These are phyloP conservation scores for Acanthornis magna DNA, from an alignment of 2,797 vertebrate genomes.

Conservation along the genomic window DNA sequence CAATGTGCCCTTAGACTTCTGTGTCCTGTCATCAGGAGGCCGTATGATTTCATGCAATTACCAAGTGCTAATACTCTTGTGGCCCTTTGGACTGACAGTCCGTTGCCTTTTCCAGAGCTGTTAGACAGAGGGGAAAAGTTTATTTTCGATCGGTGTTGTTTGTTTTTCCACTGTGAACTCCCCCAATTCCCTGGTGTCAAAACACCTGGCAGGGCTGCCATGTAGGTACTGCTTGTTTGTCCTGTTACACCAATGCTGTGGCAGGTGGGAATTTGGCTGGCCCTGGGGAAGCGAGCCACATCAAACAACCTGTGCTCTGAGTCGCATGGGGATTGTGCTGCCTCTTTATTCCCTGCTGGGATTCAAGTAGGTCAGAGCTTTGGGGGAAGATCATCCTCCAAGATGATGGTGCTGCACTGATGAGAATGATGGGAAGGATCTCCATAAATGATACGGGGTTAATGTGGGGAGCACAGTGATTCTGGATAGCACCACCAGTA, in stretches of 20 bases:
- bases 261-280: not conserved
- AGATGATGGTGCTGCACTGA: not conserved
- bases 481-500: not conserved
- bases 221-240: not conserved
- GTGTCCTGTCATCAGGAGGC: not conserved
- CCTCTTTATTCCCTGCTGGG: not conserved
- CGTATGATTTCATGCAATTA: not conserved
- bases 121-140: not conserved
- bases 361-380: not conserved
- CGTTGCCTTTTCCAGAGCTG: not conserved
- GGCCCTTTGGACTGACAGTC: not conserved
- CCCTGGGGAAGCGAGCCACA: not conserved
- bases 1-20: not conserved
- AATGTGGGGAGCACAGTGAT: not conserved
- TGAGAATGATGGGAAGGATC: not conserved
- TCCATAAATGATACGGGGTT: not conserved
- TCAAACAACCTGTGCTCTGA: accelerated
- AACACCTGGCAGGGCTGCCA: not conserved
- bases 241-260: not conserved
- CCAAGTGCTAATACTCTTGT: not conserved
- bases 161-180: not conserved
- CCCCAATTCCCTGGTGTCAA: not conserved
- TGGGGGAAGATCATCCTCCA: not conserved
- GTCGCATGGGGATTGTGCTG: not conserved
- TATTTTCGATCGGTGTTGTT: not conserved